Base-by-base conservation (phyloP, 2,797 vertebrate species). In the Crenichthys baileyi region DNA sequence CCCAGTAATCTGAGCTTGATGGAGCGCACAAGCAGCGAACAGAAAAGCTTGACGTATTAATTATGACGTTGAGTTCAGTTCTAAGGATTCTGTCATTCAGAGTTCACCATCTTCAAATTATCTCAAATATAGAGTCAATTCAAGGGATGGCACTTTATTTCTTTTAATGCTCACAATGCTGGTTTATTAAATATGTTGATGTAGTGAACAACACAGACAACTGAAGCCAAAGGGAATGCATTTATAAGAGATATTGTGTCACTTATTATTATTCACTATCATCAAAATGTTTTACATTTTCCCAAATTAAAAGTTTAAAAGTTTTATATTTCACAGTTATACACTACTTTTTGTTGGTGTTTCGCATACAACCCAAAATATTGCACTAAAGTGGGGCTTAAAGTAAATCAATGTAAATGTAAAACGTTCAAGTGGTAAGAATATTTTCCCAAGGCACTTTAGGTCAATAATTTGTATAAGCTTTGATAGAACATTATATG, bases 1-100 rank as follows among this genome's bases (percentile, higher is more conserved):
- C 72, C n/a, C 36, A 36, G 53, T 24, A 63, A 65, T 79, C 56
- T 68, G 50, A 78, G 78, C 73, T 65, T 71, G 72, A 79, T 4
- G 1, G 20, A 26, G 71, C 31, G 36, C 71, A 51, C 29, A 7
- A 55, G 20, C 44, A 15, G 53, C 22, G 11, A 68, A 73, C 24
- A 80, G 44, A 24, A 80, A 72, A 50, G 44, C 63, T 65, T 5
- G 5, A 65, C 61, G 70, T 75, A 67, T 67, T 88, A 83, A 85
- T 88, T 75, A 80, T 82, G 18, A 75, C 3, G 24, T 63, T 68
- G 20, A 72, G 75, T 68, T 83, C 73, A 61, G 31, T 67, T 83
- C 83, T 39, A 65, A 76, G 50, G 56, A 83, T 6, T 39, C 70
- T 50, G 18, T 81, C 53, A 76, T 63, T 75, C 0, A 6, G 31